phyloP scores from a whole-genome alignment of 2,113 vertebrate species.

The Bubo blakistoni region DNA sequence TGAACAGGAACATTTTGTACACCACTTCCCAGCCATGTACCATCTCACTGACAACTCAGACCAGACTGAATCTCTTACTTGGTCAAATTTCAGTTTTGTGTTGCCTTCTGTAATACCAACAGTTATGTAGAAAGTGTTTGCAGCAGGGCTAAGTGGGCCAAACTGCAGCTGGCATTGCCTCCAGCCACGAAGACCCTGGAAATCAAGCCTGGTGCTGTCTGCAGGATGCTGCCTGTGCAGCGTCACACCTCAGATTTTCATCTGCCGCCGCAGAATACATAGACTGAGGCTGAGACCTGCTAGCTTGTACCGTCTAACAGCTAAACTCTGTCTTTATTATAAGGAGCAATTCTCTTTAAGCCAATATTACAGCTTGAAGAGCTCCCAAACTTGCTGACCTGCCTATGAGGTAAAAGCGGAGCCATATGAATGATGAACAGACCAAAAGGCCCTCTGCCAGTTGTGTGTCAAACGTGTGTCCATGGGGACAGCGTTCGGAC shows the following conservation, averaged over 20 bases:
- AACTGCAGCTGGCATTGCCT: neutral
- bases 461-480: neutral
- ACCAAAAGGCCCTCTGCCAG: neutral
- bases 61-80: neutral
- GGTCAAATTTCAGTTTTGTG: neutral
- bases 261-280: neutral
- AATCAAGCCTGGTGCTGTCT: neutral
- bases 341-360: neutral
- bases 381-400: neutral
- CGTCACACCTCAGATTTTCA: neutral
- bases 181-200: neutral
- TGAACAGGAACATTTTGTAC: neutral
- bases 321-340: neutral
- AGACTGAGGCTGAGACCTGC: neutral
- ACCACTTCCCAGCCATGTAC: neutral
- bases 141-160: neutral
- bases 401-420: neutral
- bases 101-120: neutral
- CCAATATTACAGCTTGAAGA: neutral
- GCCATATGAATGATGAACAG: accelerated
- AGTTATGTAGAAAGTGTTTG: neutral
- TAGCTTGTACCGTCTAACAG: neutral
- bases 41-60: neutral
- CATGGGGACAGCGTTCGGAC: accelerated
- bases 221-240: neutral